A percentile compares a stretch with the other conserved stretches of the same genome.
Evolutionary conservation across 1,140 invertebrate species (phyloP).

Genomic region (Atta texana): DNA sequence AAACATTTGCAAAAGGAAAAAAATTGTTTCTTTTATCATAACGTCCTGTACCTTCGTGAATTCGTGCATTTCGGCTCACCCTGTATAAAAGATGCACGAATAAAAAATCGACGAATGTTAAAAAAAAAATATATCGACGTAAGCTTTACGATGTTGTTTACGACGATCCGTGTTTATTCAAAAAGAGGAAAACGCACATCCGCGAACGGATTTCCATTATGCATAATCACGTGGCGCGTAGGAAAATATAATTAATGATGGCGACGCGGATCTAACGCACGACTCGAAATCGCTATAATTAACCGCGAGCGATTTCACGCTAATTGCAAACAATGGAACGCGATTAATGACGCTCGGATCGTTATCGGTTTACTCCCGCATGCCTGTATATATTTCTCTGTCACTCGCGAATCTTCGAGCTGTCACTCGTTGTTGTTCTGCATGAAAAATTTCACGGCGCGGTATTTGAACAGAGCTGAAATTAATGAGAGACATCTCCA

Average conservation of each 20-base stretch:
- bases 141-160: not conserved
- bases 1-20: no score
- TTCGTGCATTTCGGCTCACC: no score
- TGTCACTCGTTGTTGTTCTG: not conserved
- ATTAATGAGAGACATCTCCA: conserved; percentile 26
- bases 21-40: no score
- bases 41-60: no score
- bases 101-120: not conserved
- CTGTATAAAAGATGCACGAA: not conserved
- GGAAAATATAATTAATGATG: conserved; percentile 80
- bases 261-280: conserved; percentile 55
- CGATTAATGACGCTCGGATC: conserved; percentile 83
- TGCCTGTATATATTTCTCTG: conserved; percentile 22
- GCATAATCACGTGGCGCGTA: conserved; percentile 51
- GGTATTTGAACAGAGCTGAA: conserved; percentile 11
- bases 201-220: conserved; percentile 29
- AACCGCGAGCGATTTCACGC: conserved; percentile 82
- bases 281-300: conserved; percentile 77
- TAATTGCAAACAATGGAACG: conserved; percentile 83
- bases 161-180: not conserved
- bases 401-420: conserved; percentile 24
- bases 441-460: conserved; percentile 18
- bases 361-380: conserved; percentile 76
- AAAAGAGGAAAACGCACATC: not conserved
- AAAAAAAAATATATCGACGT: not conserved